Percentiles rank a stretch among this genome's conserved stretches.
phyloP scores from a whole-genome alignment of 2,113 vertebrate genomes.

The Spheniscus mendiculus region DNA sequence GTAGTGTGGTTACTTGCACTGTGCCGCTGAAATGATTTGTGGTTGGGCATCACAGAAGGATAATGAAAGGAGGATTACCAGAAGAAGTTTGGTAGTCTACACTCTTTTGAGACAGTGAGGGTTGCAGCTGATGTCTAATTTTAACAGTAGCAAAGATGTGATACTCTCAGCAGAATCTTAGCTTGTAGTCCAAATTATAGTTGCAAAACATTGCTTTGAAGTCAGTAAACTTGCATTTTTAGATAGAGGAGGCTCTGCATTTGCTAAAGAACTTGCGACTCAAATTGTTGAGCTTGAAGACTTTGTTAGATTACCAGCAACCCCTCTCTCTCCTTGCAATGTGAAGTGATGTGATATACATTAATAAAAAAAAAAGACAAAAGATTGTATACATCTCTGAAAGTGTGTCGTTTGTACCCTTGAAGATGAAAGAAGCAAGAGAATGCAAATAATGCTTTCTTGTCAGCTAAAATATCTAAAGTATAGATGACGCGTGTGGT shows the following conservation, averaged over 20 bases:
- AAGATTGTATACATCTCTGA: neutral
- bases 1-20: neutral
- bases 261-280: neutral
- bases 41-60: neutral
- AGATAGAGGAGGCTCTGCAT: neutral
- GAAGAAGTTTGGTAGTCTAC: neutral
- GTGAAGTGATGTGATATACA: neutral
- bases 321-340: neutral
- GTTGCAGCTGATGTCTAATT: neutral
- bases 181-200: neutral
- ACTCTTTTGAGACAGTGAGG: neutral
- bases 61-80: neutral
- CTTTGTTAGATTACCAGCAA: neutral
- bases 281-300: neutral
- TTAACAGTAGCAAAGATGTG: neutral
- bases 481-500: neutral
- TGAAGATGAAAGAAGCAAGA: neutral
- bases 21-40: accelerated
- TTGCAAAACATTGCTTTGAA: neutral
- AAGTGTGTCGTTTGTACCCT: neutral
- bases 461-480: neutral
- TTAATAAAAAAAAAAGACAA: neutral
- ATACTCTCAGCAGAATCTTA: neutral
- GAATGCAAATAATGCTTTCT: neutral
- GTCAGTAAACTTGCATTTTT: neutral